Evolutionary conservation across 2,797 vertebrate species (phyloP).

Genomic region (Protosalanx chinensis): DNA sequence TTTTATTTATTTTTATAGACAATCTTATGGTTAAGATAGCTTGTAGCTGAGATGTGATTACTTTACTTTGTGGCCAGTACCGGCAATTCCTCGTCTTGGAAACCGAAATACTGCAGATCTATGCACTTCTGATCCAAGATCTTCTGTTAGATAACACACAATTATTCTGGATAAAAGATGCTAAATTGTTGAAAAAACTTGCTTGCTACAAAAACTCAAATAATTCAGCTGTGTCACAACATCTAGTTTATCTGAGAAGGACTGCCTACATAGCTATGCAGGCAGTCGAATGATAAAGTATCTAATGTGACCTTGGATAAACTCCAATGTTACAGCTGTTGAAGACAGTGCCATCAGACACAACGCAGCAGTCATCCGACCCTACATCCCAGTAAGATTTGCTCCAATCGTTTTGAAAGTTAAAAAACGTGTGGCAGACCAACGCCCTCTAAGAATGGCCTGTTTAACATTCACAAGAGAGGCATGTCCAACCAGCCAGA

Average conservation of each 20-base stretch:
- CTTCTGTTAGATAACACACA: not conserved
- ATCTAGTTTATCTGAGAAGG: not conserved
- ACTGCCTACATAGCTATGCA: not conserved
- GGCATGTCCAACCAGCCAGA: slow-evolving; percentile 6
- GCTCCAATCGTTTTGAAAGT: not conserved
- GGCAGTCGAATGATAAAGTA: slow-evolving; percentile 4
- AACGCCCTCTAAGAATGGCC: slow-evolving; percentile 9
- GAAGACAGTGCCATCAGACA: slow-evolving; percentile 20
- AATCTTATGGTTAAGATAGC: not conserved
- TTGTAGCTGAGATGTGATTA: not conserved
- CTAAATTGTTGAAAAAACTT: not conserved
- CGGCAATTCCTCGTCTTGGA: no score
- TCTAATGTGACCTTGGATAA: slow-evolving; percentile 23
- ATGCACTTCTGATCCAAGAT: no score
- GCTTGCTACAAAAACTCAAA: not conserved
- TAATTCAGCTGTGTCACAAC: not conserved
- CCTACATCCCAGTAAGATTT: slow-evolving; percentile 1
- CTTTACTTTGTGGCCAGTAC: no score
- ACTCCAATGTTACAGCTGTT: slow-evolving; percentile 1
- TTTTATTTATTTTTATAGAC: not conserved
- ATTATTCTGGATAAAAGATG: not conserved
- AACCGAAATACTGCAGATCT: no score
- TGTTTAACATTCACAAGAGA: not conserved
- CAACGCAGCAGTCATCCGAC: slow-evolving; percentile 6
- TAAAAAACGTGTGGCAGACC: not conserved